Base-by-base conservation (phyloP, 2,797 vertebrate genomes). In the Fundulus diaphanus region DNA sequence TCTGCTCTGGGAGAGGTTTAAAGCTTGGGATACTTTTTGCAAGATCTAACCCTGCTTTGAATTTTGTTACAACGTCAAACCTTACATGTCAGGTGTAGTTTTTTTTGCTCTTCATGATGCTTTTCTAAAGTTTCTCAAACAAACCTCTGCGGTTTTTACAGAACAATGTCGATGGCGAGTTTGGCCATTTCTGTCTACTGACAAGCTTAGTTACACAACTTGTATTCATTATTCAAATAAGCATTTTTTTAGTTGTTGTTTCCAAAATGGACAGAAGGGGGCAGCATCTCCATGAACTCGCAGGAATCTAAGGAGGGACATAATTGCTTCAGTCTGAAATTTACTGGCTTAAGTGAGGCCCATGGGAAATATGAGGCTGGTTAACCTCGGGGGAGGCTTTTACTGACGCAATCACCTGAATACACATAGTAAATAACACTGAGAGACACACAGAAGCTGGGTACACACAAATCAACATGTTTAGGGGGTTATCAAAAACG, bases 311-410 rank as follows among this genome's bases (percentile, higher is more conserved):
- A 20, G 69, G 22, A 35, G 69, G 74, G 42, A 82, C 71, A 33
- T 72, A 74, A 77, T 73, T 76, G 82, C 81, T 65, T 85, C 68
- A 52, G 75, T 49, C 65, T 87, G 79, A 66, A 66, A 74, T 65
- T 52, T 61, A 27, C 27, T 42, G n/a, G 75, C 52, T 76, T 86
- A 81, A 80, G 69, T 76, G 84, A 81, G 88, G 57, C 89, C 79
- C 85, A 74, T 82, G 89, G 90, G 91, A 92, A 91, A 92, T 89
- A 84, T 84, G 73, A 71, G 74, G 71, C 66, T 87, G 78, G 82
- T 78, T 83, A 74, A 72, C 51, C 86, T 82, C 70, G 40, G 29
- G 82, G 83, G 87, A 84, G 76, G 56, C 77, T 85, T 74, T 9
- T 48, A 69, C 79, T 89, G 88, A 91, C 79, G 80, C 89, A 90